Evolutionary conservation across 1,140 invertebrate species (phyloP), one percentile per base, ranked within the genome.

Genomic region (Diorhabda elongata): DNA sequence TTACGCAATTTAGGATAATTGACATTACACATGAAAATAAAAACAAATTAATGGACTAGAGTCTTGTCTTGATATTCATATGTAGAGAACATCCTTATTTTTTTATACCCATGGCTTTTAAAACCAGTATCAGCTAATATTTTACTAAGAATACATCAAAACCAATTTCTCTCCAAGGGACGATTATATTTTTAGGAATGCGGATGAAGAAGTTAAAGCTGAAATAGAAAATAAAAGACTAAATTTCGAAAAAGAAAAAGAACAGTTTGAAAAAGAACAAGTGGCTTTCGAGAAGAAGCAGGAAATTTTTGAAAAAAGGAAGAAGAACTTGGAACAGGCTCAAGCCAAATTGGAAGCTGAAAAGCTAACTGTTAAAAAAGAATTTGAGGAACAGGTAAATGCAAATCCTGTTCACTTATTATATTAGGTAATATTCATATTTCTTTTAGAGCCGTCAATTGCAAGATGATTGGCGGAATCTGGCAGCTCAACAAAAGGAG

Each of bases 381-480:
- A 87, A 75, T 87, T 87, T 79, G 84, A 84, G 42, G 84, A 84
- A 9, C 87, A 87, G 68, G 85, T 85, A 41, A 44, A 52, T 52
- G 47, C 6, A 4, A 52, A 52, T 52, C 4, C n/a, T 52, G 26
- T 52, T 52, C n/a, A 52, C 6, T 52, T 52, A 6, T 52, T 52
- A 4, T 52, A 26, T 26, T 26, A 26, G 26, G 26, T 26, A 26
- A 26, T 26, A 6, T 52, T 52, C n/a, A 52, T 52, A 3, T 69
- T 63, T 2, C 71, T 68, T 66, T 42, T 61, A 76, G 77, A 73
- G 72, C 11, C 72, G 76, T n/a, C 77, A 79, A 66, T 73, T 81
- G 61, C 74, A 80, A 66, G 75, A 81, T 66, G 76, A 81, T 66
- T 81, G 78, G 79, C 66, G 71, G 44, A 72, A 72, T 61, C 70